phyloP scores from a whole-genome alignment of 2,797 vertebrate species.

The Acanthis flammea region DNA sequence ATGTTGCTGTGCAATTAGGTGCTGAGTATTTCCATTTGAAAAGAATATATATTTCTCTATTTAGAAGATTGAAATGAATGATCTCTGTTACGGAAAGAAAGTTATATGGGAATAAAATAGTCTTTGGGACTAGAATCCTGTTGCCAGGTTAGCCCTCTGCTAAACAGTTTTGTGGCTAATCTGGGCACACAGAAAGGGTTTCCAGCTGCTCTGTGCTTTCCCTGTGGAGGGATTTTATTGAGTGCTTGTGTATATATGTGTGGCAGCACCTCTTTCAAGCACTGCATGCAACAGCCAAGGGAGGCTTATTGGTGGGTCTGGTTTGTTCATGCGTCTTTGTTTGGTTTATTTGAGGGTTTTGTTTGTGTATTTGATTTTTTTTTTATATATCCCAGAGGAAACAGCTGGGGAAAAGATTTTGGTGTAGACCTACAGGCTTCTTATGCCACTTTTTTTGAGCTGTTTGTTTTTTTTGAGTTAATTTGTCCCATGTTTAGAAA shows the following conservation, averaged over 20 bases:
- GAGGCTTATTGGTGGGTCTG: conserved; percentile 24
- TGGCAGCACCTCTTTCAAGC: conserved; percentile 23
- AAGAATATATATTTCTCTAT: neutral
- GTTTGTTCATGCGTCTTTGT: conserved; percentile 11
- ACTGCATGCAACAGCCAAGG: neutral
- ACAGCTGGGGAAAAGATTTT: conserved; percentile 44
- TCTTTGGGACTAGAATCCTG: neutral
- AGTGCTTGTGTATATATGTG: conserved; percentile 5
- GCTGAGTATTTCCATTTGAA: neutral
- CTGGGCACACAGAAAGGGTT: neutral
- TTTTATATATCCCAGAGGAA: conserved; percentile 32
- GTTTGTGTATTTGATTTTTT: conserved; percentile 3
- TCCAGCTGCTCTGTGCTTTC: conserved; percentile 31
- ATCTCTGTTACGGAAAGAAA: neutral
- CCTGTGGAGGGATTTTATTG: conserved; percentile 13
- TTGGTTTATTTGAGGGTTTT: conserved; percentile 36
- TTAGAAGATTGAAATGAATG: neutral
- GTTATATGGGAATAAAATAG: conserved; percentile 14
- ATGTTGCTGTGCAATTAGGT: neutral
- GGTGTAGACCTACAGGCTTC: neutral
- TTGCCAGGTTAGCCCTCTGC: conserved; percentile 17
- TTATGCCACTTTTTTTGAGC: conserved; percentile 2
- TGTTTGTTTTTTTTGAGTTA: conserved; percentile 37
- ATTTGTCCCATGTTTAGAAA: conserved; percentile 36
- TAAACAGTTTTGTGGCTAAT: neutral